Conservation (phyloP, 2,888 invertebrate genomes). For the Heliconius erato region DNA sequence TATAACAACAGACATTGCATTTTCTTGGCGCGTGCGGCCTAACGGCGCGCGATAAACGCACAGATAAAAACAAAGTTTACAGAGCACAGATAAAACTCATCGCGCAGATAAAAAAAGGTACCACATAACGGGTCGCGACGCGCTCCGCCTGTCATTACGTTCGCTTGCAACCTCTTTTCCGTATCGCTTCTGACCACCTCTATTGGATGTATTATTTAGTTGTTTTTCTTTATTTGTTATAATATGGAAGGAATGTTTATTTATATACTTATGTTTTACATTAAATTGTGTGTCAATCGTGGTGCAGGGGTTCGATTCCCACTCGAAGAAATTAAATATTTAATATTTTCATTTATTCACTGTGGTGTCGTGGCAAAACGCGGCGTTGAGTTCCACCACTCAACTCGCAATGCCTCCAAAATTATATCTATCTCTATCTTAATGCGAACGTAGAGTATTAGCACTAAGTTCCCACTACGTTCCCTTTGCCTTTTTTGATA, state of each 20-base stretch:
- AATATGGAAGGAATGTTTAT: background rate
- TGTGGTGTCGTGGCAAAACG: no score
- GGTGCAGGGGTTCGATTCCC: no score
- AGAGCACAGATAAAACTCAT: constrained; percentile 49
- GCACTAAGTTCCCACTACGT: no score
- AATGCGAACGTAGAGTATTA: no score
- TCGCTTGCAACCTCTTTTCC: constrained; percentile 51
- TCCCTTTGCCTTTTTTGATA: no score
- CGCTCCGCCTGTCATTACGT: constrained; percentile 74
- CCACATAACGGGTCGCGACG: constrained; percentile 78
- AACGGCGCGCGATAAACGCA: constrained; percentile 79
- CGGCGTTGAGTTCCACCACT: no score
- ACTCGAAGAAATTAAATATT: background rate
- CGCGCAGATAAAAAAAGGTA: constrained; percentile 74
- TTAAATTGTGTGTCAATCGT: background rate
- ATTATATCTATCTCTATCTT: no score
- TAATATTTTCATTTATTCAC: background rate
- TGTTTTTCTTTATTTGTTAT: background rate
- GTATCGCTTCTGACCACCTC: constrained; percentile 26
- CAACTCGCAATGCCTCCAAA: no score
- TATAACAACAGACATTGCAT: constrained; percentile 44
- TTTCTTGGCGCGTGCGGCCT: constrained; percentile 55
- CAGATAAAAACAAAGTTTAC: constrained; percentile 60
- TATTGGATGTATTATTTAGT: background rate
- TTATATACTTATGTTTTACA: background rate